Evolutionary conservation across 2,888 invertebrate species (phyloP), one percentile per base, ranked within the genome.

Genomic region (Drosophila neonasuta): DNA sequence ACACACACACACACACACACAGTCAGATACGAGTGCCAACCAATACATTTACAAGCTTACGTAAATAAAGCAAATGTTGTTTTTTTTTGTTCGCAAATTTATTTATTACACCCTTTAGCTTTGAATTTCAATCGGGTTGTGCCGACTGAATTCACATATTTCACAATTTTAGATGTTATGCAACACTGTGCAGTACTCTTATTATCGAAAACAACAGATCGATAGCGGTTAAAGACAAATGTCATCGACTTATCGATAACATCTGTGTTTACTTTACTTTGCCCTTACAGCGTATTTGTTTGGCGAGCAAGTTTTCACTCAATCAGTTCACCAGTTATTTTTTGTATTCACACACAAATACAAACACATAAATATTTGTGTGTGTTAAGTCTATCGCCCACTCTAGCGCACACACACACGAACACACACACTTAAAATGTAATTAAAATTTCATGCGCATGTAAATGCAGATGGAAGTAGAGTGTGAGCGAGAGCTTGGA

Each of bases 401-500:
- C 58, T 42, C 32, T 30, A 1, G 6, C 2, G 32, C 45, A 29
- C 45, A 39, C 9, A 48, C 36, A 44, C 30, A 42, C 20, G 20
- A 20, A 50, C 50, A 44, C 34, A 42, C 42, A 58, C 41, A 59
- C 51, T 50, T 48, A 57, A 72, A 68, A 66, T 72, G 73, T 77
- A 72, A 75, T 77, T 75, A 75, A 73, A 70, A 70, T 73, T 75
- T 70, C 45, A 75, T 60, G 55, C 39, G 50, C 69, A 61, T 76
- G 48, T 71, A 74, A 62, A 75, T 75, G 56, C 58, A 67, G 36
- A 67, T 62, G 65, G 30, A 41, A 34, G 45, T 48, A 50, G 39
- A 63, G 49, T 72, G 68, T 67, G 44, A 36, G 61, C 44, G 17
- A 24, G 24, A 24, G 24, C 24, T 24, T 24, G 24, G 24, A 24